Evolutionary conservation across 2,888 invertebrate genomes (phyloP).

Genomic region (Watsonalla binaria): DNA sequence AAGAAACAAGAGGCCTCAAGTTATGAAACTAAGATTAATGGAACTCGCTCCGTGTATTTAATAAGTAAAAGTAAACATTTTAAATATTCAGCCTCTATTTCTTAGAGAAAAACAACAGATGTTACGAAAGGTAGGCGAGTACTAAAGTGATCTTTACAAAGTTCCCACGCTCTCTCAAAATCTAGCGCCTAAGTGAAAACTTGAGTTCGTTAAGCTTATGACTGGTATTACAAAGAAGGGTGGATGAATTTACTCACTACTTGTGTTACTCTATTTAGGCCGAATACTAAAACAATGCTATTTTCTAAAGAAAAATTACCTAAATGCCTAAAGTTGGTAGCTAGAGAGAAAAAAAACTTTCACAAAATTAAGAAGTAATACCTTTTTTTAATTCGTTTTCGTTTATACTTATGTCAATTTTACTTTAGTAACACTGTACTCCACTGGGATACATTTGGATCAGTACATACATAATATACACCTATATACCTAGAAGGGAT

Average conservation of each 20-base stretch:
- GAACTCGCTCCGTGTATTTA: constrained; percentile 57
- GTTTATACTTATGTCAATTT: no score
- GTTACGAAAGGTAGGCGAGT: not conserved
- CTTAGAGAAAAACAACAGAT: not conserved
- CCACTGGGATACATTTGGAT: no score
- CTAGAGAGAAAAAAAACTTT: no score
- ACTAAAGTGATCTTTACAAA: not conserved
- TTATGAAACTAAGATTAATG: constrained; percentile 71
- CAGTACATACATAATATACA: no score
- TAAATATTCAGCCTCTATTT: not conserved
- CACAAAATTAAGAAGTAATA: no score
- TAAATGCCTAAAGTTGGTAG: no score
- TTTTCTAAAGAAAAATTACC: not conserved
- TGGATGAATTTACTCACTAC: not conserved
- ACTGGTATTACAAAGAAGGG: not conserved
- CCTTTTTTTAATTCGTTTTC: no score
- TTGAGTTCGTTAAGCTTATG: not conserved
- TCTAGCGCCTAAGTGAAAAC: not conserved
- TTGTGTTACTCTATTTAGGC: no score
- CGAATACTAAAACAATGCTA: no score
- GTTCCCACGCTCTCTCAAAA: not conserved
- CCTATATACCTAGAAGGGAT: no score
- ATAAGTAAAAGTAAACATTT: constrained; percentile 43
- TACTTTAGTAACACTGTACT: no score
- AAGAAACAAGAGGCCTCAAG: constrained; percentile 55